Base-by-base conservation (phyloP, 2,888 invertebrate species). In the Synergus japonicus region DNA sequence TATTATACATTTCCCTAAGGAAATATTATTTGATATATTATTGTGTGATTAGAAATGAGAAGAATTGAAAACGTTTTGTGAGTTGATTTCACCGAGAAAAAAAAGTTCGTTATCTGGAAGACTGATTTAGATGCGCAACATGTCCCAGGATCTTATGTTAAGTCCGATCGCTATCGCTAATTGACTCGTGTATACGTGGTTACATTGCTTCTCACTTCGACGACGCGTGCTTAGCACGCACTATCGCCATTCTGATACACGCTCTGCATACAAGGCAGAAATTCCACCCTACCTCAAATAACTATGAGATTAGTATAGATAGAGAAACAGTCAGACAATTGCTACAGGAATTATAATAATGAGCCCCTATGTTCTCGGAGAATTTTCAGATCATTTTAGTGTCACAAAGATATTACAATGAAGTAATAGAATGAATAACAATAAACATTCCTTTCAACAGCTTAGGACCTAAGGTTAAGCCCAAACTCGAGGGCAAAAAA, bases 81-180 rank as follows among this genome's bases (percentile, higher is more conserved):
- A n/a, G n/a, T 22, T 22, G 22, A 18, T 9, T n/a, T 9, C n/a
- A 4, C n/a, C 9, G n/a, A 54, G 18, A 18, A 54, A 9, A 54
- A 18, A n/a, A 7, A 22, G n/a, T 54, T 54, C 2, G n/a, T n/a
- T 54, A 54, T 54, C 54, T 18, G 0, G 54, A 54, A 54, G 54
- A 9, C n/a, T 54, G n/a, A 54, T 54, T 54, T 7, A n/a, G 54
- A 54, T 54, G 54, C 54, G 8, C n/a, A 54, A 5, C 54, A 54
- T 54, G n/a, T 8, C 8, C 54, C 9, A 13, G 54, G 54, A 54
- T 54, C n/a, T 54, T 54, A 54, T 54, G 9, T 54, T 54, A 18
- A 54, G n/a, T 54, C 54, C 54, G 54, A 54, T 54, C 54, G 54
- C 54, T 54, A 54, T 54, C 54, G n/a, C 54, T 54, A 54, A 54